phyloP scores from a whole-genome alignment of 2,113 vertebrate genomes.

The Apaloderma vittatum region DNA sequence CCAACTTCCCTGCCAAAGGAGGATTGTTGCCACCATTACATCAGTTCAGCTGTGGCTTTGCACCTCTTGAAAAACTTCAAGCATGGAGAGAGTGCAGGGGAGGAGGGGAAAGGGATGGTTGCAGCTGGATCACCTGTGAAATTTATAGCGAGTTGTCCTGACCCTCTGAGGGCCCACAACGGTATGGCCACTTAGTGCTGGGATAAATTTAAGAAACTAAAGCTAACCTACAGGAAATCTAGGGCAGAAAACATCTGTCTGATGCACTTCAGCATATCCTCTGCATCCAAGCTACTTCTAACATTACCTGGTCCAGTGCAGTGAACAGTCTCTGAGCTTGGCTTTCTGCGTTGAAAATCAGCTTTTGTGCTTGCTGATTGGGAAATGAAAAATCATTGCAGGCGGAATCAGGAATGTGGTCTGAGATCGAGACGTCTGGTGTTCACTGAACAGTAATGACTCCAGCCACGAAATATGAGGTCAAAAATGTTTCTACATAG shows the following conservation, averaged over 20 bases:
- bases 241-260: not conserved
- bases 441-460: not conserved
- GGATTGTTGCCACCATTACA: not conserved
- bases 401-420: not conserved
- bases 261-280: not conserved
- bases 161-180: not conserved
- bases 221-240: not conserved
- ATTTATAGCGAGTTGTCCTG: not conserved
- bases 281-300: not conserved
- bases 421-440: not conserved
- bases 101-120: not conserved
- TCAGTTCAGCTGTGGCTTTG: not conserved
- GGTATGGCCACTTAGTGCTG: not conserved
- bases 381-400: not conserved
- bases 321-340: not conserved
- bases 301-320: not conserved
- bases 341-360: not conserved
- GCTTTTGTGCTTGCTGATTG: not conserved
- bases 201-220: not conserved
- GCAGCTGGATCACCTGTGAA: not conserved
- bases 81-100: accelerated
- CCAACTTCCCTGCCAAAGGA: not conserved
- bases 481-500: not conserved
- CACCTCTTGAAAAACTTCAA: not conserved
- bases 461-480: not conserved